phyloP scores from a whole-genome alignment of 1,140 invertebrate species.

The Caenorhabditis briggsae region DNA sequence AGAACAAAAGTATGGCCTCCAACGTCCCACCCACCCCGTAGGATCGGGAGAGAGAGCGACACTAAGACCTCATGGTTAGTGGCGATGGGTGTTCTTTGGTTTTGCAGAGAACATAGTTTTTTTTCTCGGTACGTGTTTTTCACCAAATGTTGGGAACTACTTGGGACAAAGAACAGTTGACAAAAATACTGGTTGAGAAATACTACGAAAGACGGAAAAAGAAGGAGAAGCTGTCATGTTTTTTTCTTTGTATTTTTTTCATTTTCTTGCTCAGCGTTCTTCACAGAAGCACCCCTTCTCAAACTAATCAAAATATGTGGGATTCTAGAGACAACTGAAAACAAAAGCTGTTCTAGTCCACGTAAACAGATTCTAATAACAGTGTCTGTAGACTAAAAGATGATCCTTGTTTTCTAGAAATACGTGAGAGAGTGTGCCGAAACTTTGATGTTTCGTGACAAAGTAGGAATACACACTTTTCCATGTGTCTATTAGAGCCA shows the following conservation, averaged over 20 bases:
- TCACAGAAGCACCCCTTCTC: no score
- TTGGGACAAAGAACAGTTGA: conserved; percentile 29
- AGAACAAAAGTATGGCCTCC: conserved; percentile 33
- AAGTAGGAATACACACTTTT: not conserved
- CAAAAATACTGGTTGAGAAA: not conserved
- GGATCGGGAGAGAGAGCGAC: not conserved
- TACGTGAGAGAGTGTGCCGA: not conserved
- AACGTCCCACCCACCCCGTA: not conserved
- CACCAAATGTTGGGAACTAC: not conserved
- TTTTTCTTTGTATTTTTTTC: not conserved
- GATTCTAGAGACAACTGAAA: no score
- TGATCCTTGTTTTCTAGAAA: no score
- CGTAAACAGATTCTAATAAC: no score
- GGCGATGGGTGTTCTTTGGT: conserved; percentile 42
- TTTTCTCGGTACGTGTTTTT: conserved; percentile 32
- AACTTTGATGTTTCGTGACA: conserved; percentile 1
- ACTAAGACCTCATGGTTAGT: conserved; percentile 5
- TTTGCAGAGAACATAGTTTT: conserved; percentile 9
- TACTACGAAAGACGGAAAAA: not conserved
- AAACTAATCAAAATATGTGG: no score
- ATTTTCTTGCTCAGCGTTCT: no score
- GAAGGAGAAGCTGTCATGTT: not conserved
- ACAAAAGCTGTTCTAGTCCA: no score
- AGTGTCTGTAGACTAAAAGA: no score
- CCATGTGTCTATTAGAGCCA: not conserved